Conservation (phyloP, 2,888 invertebrate species). For the Aporophyla lueneburgensis region DNA sequence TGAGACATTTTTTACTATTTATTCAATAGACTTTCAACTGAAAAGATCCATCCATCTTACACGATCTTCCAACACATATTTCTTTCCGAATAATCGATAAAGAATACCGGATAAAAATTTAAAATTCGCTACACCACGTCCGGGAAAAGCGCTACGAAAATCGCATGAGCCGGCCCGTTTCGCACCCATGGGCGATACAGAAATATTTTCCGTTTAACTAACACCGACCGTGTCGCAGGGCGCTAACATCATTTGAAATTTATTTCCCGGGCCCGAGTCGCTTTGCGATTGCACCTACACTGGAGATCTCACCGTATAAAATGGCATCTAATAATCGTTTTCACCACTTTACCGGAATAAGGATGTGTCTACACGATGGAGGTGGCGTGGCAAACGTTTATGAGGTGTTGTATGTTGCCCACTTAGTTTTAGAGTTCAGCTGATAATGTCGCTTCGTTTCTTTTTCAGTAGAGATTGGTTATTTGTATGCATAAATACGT, state of each 20-base stretch:
- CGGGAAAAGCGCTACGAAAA: slow-evolving; percentile 74
- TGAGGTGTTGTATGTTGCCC: slow-evolving; percentile 4
- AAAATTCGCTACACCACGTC: slow-evolving; percentile 58
- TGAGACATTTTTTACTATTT: neutral
- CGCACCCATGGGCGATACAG: slow-evolving; percentile 81
- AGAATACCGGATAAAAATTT: slow-evolving; percentile 66
- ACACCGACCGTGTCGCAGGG: slow-evolving; percentile 79
- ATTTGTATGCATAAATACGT: neutral
- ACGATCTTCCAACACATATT: slow-evolving; percentile 8
- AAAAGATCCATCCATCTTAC: neutral
- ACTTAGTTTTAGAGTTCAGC: slow-evolving; percentile 1
- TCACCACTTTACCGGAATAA: slow-evolving; percentile 37
- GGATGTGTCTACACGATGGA: slow-evolving; percentile 23
- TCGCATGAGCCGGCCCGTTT: slow-evolving; percentile 80
- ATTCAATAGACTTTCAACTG: neutral
- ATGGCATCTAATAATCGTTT: slow-evolving; percentile 64
- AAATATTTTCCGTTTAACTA: slow-evolving; percentile 87
- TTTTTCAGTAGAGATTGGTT: neutral
- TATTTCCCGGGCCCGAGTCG: slow-evolving; percentile 79
- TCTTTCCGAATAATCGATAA: slow-evolving; percentile 21
- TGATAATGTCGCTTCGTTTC: slow-evolving; percentile 4
- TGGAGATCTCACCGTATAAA: slow-evolving; percentile 59
- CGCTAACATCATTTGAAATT: slow-evolving; percentile 84
- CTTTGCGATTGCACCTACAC: slow-evolving; percentile 67
- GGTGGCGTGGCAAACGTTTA: slow-evolving; percentile 21